Evolutionary conservation across 2,888 invertebrate species (phyloP).

Genomic region (Tipula lateralis): DNA sequence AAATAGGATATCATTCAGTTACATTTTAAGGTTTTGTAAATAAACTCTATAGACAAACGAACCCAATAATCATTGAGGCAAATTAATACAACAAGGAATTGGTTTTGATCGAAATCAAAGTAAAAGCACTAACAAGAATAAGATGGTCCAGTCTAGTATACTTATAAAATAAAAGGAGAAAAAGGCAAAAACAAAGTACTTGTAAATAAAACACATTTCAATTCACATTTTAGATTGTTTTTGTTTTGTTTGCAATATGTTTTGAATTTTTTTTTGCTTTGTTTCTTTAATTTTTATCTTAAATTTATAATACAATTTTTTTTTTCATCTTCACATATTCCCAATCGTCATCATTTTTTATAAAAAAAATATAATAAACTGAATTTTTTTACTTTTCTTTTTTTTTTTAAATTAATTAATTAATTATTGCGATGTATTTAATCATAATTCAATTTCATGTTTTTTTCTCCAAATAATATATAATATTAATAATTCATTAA

Average conservation of each 20-base stretch:
- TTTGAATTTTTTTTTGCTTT: background rate
- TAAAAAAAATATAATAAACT: constrained; percentile 24
- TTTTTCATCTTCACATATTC: background rate
- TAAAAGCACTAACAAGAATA: too few relatives aligned
- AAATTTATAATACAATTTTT: background rate
- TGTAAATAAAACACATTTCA: background rate
- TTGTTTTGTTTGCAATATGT: constrained; percentile 19
- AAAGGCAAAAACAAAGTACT: too few relatives aligned
- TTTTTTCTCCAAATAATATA: background rate
- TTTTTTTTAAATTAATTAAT: background rate
- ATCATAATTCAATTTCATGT: background rate
- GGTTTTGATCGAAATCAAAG: too few relatives aligned
- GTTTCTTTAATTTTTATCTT: constrained; percentile 19
- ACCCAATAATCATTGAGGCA: too few relatives aligned
- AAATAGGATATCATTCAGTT: too few relatives aligned
- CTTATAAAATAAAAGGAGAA: too few relatives aligned
- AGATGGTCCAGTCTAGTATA: too few relatives aligned
- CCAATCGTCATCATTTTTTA: background rate
- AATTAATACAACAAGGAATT: too few relatives aligned
- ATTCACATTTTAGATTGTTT: constrained; percentile 24
- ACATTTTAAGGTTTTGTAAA: too few relatives aligned
- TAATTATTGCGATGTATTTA: constrained; percentile 1
- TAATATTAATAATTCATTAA: background rate
- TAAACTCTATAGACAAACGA: too few relatives aligned
- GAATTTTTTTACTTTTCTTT: background rate